Base-by-base conservation (phyloP, 1,140 invertebrate species). In the Galleria mellonella region DNA sequence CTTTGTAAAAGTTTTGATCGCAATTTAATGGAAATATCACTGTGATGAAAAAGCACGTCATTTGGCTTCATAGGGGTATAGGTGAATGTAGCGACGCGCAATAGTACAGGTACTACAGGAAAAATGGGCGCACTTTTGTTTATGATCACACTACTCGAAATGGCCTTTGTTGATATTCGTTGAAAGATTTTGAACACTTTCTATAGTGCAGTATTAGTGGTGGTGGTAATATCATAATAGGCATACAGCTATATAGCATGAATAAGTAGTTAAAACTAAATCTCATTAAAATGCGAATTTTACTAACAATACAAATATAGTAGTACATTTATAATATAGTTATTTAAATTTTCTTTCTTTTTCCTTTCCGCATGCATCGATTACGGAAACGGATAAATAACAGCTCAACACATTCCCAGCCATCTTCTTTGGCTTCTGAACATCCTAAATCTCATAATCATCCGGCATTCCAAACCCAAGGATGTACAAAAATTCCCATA, bases 381-480 rank as follows among this genome's bases (percentile, higher is more conserved):
- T 70, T 60, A 68, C 55, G 52, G 65, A 75, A 70, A 74, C 49
- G 74, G 72, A 76, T 67, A 66, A 47, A 65, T 66, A 65, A 75
- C 70, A 85, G 83, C 65, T 84, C 79, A 29, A 86, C 70, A 72
- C 78, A 84, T 83, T 87, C 86, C 72, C 86, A 87, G 67, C 86
- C 84, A 53, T 85, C 83, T 6, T 87, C 86, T 38, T 69, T 87
- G 72, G 81, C 75, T 23, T 81, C 78, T 48, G 79, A 83, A 62
- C 71, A 70, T 63, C 76, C 78, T 13, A 83, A 81, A 60, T 82
- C 82, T 47, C 78, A 82, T 48, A 75, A 67, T 65, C 85, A 86
- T 62, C 83, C 83, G 52, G 81, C 83, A 75, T 86, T 83, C 75
- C 86, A 86, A 69, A 86, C 74, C 44, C 83, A 71, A 56, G 82